Conservation (phyloP, 2,797 vertebrate genomes). For the Melanotaenia trifasciata region DNA sequence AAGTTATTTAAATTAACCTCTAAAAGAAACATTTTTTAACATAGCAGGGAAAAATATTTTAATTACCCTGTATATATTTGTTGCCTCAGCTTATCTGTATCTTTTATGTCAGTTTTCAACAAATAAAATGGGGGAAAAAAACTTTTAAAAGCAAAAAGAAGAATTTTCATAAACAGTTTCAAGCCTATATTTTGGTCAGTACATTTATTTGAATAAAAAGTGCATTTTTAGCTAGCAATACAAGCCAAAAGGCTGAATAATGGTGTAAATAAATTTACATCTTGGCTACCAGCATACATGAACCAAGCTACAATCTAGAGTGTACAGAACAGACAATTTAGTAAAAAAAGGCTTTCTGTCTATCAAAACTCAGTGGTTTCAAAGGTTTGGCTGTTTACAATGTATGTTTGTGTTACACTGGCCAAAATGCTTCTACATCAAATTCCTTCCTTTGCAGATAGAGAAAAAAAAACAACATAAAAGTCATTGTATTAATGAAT, state of each 20-base stretch:
- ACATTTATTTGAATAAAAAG: slow-evolving; percentile 87
- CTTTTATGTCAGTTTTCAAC: background rate
- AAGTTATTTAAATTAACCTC: background rate
- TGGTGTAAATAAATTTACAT: slow-evolving; percentile 85
- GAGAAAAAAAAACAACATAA: slow-evolving; percentile 39
- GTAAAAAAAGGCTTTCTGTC: slow-evolving; percentile 26
- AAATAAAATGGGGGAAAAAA: background rate
- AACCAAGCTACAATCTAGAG: slow-evolving; percentile 81
- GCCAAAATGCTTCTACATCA: slow-evolving; percentile 48
- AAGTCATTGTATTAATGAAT: slow-evolving; percentile 43
- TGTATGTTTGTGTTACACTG: slow-evolving; percentile 42
- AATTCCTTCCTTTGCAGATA: slow-evolving; percentile 36
- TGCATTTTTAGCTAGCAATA: slow-evolving; percentile 85
- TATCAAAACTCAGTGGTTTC: slow-evolving; percentile 59
- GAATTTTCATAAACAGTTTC: background rate
- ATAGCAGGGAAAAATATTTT: background rate
- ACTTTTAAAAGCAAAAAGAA: background rate
- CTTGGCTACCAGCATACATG: slow-evolving; percentile 84
- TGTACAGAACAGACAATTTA: slow-evolving; percentile 66
- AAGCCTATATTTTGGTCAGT: slow-evolving; percentile 52
- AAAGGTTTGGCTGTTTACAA: slow-evolving; percentile 50
- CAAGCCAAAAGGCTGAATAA: slow-evolving; percentile 73
- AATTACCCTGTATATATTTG: slow-evolving; percentile 11
- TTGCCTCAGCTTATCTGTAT: background rate
- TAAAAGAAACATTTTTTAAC: background rate